Percentiles rank a stretch among this genome's conserved stretches.
These are phyloP conservation scores for Selene dorsalis DNA, from an alignment of 2,797 vertebrate genomes.

Conservation along the genomic window DNA sequence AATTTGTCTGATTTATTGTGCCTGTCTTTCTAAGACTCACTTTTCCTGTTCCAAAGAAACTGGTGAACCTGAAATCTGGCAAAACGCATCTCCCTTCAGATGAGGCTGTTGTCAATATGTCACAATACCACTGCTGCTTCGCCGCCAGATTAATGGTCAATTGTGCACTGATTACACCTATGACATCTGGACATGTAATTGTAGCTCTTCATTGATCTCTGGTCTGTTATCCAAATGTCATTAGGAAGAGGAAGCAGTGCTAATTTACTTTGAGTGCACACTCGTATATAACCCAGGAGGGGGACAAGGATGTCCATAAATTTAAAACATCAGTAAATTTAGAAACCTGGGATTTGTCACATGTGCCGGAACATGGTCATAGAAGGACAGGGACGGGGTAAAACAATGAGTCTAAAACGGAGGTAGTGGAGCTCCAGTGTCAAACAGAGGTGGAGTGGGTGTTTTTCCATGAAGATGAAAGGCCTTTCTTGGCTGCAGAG, in stretches of 20 bases:
- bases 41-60: constrained; percentile 24
- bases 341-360: constrained; percentile 33
- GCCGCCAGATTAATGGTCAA: constrained; percentile 48
- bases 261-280: constrained; percentile 1
- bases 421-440: constrained; percentile 39
- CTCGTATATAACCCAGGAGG: neutral
- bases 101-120: constrained; percentile 33
- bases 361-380: constrained; percentile 8
- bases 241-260: constrained; percentile 5
- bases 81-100: constrained; percentile 37
- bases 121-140: constrained; percentile 12
- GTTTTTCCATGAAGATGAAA: constrained; percentile 64
- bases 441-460: constrained; percentile 61
- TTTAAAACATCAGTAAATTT: constrained; percentile 22
- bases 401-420: constrained; percentile 35
- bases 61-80: constrained; percentile 44
- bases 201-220: constrained; percentile 48
- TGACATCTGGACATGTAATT: constrained; percentile 51
- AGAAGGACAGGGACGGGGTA: constrained; percentile 44
- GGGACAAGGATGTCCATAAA: neutral
- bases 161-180: constrained; percentile 37
- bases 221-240: constrained; percentile 6
- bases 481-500: constrained; percentile 42
- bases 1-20: constrained; percentile 68
- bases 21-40: constrained; percentile 52